These are phyloP conservation scores for Aplocera efformata DNA, from an alignment of 2,888 invertebrate genomes.

Conservation along the genomic window DNA sequence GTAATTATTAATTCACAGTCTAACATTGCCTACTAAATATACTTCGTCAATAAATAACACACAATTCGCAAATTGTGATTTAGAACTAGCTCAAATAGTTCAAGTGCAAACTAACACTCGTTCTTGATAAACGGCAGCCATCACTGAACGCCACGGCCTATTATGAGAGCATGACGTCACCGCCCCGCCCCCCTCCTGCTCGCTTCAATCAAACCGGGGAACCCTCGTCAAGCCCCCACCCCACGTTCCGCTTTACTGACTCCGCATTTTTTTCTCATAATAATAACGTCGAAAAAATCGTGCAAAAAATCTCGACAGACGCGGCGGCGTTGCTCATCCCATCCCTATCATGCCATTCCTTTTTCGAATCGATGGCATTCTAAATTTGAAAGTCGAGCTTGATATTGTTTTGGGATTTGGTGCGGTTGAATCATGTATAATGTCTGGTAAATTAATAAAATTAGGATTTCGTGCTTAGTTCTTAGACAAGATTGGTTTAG, in stretches of 20 bases:
- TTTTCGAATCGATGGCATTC: slow-evolving; percentile 57
- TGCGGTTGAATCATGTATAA: too few species aligned
- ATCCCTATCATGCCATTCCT: slow-evolving; percentile 62
- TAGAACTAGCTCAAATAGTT: slow-evolving; percentile 47
- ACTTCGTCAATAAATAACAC: background rate
- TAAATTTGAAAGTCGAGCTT: slow-evolving; percentile 45
- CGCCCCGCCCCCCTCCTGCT: slow-evolving; percentile 76
- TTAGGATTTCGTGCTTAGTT: too few species aligned
- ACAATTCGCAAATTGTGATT: slow-evolving; percentile 20
- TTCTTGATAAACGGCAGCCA: slow-evolving; percentile 78
- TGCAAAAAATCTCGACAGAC: slow-evolving; percentile 78
- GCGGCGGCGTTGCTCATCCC: slow-evolving; percentile 57
- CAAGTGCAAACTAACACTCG: slow-evolving; percentile 68
- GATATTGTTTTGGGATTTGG: background rate
- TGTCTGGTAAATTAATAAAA: too few species aligned
- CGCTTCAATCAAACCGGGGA: slow-evolving; percentile 77
- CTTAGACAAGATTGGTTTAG: too few species aligned
- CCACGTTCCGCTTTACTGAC: slow-evolving; percentile 77
- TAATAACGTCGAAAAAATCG: slow-evolving; percentile 80
- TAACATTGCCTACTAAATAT: too few species aligned
- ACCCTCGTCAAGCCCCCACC: slow-evolving; percentile 80
- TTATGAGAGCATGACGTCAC: slow-evolving; percentile 80
- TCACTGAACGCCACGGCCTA: slow-evolving; percentile 78
- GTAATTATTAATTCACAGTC: too few species aligned
- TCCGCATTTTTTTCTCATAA: slow-evolving; percentile 79